A percentile compares a stretch with the other conserved stretches of the same genome.
These are phyloP conservation scores for Epinephelus moara DNA, from an alignment of 2,113 vertebrate genomes.

Conservation along the genomic window DNA sequence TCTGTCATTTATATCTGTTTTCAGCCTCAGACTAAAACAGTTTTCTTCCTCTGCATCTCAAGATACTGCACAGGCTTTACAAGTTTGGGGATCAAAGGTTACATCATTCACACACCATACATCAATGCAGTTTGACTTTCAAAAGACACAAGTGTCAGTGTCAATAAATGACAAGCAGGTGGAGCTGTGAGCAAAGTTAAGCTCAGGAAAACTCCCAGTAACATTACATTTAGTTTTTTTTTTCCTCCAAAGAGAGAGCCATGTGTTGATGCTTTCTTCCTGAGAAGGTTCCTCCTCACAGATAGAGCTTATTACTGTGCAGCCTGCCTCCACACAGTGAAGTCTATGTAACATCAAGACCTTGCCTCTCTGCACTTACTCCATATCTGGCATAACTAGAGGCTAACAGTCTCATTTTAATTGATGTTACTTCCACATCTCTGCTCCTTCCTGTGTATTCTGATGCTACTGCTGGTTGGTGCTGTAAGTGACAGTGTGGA, in stretches of 20 bases:
- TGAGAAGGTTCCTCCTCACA: constrained; percentile 21
- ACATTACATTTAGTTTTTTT: constrained; percentile 30
- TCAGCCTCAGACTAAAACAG: not conserved
- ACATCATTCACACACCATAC: too few relatives aligned
- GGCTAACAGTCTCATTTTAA: constrained; percentile 72
- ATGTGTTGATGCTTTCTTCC: constrained; percentile 25
- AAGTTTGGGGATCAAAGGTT: constrained; percentile 6
- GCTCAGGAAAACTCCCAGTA: constrained; percentile 57
- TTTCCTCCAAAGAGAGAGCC: constrained; percentile 26
- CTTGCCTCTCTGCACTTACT: constrained; percentile 41
- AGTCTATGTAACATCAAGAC: constrained; percentile 45
- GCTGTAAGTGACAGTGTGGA: constrained; percentile 62
- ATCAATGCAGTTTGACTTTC: constrained; percentile 30
- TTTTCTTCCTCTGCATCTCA: not conserved
- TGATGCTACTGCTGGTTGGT: constrained; percentile 63
- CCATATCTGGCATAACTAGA: constrained; percentile 62
- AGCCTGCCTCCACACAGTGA: constrained; percentile 41
- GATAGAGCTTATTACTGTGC: constrained; percentile 27
- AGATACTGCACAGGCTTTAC: not conserved
- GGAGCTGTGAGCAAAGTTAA: constrained; percentile 89
- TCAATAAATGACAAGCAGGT: constrained; percentile 86
- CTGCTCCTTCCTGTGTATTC: constrained; percentile 57
- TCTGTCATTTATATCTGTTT: not conserved
- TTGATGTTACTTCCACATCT: constrained; percentile 69
- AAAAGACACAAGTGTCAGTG: constrained; percentile 71